Evolutionary conservation across 2,113 vertebrate species (phyloP), one percentile per base, ranked within the genome.

Genomic region (Oreochromis spilurus): DNA sequence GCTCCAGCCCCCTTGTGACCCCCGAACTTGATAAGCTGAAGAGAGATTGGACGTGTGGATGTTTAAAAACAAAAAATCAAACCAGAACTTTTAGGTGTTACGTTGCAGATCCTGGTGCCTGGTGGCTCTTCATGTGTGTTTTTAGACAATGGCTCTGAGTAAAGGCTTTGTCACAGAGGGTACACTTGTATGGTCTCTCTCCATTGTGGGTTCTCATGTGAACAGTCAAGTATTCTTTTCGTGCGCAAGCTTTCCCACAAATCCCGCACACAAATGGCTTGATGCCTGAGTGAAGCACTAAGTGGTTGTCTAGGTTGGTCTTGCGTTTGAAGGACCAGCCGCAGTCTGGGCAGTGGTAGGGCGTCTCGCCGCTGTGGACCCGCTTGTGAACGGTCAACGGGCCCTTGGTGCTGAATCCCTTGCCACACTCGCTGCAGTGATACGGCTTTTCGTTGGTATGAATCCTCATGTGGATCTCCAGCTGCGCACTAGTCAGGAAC

Each of bases 161-260:
- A 34, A 95, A 95, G n/a, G 82, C 90, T 24, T 92, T 92, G 45
- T 92, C 86, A 4, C 94, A 95, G 6, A 87, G 3, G 6, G 10
- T 2, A 7, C 94, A 95, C 48, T 89, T 87, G 91, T 93, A 95
- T 1, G 94, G 94, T 21, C 90, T 84, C 90, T 93, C 94, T 2
- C 93, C 93, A 8, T 86, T 95, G 89, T 95, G 94, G 0, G 93
- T 95, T 84, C 94, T 90, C 94, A 95, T 94, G 89, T 95, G 93
- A 3, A 94, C 89, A 0, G 84, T 94, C 81, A 95, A 9, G 83
- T 95, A 89, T 0, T 87, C 67, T 45, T 93, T 94, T 0, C 94
- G 92, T 4, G 94, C 93, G 2, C 93, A 95, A 2, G 88, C 87
- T 14, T 94, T 94, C 29, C 94, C 94, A 4, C 94, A 95, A 8